Base-by-base conservation (phyloP, 2,797 vertebrate species). In the Esox lucius region DNA sequence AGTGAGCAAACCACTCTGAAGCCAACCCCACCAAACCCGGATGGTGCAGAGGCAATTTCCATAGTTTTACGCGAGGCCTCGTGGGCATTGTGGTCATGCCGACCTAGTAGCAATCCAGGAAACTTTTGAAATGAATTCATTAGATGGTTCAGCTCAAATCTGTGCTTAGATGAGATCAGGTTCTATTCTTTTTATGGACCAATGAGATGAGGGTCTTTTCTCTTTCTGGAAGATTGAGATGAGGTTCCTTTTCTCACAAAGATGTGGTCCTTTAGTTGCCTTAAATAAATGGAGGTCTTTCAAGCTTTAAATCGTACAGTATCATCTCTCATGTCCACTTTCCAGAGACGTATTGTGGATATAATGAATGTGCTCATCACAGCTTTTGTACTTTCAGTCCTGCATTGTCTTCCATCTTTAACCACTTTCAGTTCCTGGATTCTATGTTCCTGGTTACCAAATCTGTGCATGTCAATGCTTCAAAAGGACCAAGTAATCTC, bases 381-480 rank as follows among this genome's bases (percentile, higher is more conserved):
- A 56, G 53, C 53, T 19, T 56, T 22, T n/a, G 22, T 56, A 9
- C 7, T 9, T 16, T 16, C 26, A 33, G 35, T 70, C 48, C 53
- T 61, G 70, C 42, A 61, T 33, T 73, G 53, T 17, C n/a, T 71
- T 67, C 77, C 62, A 67, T 5, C 64, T 59, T 33, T 48, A 19
- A 49, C 4, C 59, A 19, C 1, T 72, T 31, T 39, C 35, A 39
- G 35, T 39, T 8, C 35, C 7, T 6, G 7, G 35, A 24, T 13
- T 61, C 3, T 24, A 61, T 72, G 46, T 72, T 68, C 69, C 17
- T 53, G 59, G 31, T 53, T 39, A 72, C 64, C 26, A 72, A 69
- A 74, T 68, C 28, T 56, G 68, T 72, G 62, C 72, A 56, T 15
- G 39, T 82, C 70, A 82, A 73, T 78, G 73, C 39, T 67, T 56